Percentiles rank a stretch among this genome's conserved stretches.
phyloP scores from a whole-genome alignment of 1,140 invertebrate species.

The Diabrotica undecimpunctata region DNA sequence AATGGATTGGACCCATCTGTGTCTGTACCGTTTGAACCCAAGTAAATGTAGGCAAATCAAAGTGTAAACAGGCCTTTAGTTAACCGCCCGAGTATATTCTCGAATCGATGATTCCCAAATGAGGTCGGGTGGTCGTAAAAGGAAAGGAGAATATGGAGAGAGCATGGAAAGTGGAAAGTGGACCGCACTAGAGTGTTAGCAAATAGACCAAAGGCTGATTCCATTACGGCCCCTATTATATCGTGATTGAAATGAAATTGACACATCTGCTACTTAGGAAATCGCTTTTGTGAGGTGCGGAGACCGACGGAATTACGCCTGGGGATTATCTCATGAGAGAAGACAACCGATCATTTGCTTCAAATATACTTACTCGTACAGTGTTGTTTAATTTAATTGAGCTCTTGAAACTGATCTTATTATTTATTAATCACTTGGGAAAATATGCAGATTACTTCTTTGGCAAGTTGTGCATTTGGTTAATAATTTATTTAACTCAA shows the following conservation, averaged over 20 bases:
- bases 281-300: background rate
- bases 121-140: conserved; percentile 17
- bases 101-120: conserved; percentile 9
- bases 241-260: conserved; percentile 50
- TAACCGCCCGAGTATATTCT: background rate
- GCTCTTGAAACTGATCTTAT: no score
- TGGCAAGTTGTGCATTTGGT: no score
- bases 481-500: no score
- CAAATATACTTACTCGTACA: no score
- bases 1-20: background rate
- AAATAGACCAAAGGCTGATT: conserved; percentile 49
- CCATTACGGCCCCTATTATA: conserved; percentile 48
- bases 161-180: background rate
- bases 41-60: background rate
- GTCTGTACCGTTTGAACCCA: background rate
- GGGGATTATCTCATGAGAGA: background rate
- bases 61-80: background rate
- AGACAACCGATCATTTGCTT: background rate
- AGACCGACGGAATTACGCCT: background rate
- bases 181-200: conserved; percentile 41
- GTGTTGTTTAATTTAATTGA: no score
- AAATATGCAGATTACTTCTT: no score
- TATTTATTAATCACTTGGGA: no score
- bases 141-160: conserved; percentile 7
- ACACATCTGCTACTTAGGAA: conserved; percentile 48